phyloP scores from a whole-genome alignment of 2,888 invertebrate species.

The Adineta ricciae region DNA sequence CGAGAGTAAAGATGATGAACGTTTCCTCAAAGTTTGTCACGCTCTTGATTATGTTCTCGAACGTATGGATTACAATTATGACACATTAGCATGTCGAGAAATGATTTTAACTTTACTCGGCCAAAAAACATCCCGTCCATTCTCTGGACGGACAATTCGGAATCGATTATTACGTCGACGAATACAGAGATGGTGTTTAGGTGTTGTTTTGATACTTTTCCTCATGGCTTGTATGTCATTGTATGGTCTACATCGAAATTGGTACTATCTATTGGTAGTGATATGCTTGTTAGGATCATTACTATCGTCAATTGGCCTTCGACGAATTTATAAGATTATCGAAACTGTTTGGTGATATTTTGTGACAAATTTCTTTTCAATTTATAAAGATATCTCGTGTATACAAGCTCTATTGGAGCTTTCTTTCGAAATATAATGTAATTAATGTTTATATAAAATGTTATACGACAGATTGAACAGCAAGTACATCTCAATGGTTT shows the following conservation, averaged over 20 bases:
- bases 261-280: background rate
- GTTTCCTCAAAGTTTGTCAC: background rate
- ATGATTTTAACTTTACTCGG: background rate
- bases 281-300: background rate
- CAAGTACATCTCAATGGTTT: too few species aligned
- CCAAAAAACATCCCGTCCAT: background rate
- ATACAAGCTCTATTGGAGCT: too few species aligned
- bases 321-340: background rate
- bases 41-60: background rate
- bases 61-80: background rate
- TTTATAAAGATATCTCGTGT: too few species aligned
- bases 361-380: background rate
- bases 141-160: background rate
- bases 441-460: too few species aligned
- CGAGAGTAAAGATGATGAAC: background rate
- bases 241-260: background rate
- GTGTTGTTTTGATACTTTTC: background rate
- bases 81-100: background rate
- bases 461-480: too few species aligned
- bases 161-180: background rate
- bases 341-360: background rate
- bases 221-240: background rate
- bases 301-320: background rate
- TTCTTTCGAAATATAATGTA: too few species aligned
- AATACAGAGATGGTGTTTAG: background rate